These are phyloP conservation scores for Macrophya alboannulata DNA, from an alignment of 2,888 invertebrate genomes.

Conservation along the genomic window DNA sequence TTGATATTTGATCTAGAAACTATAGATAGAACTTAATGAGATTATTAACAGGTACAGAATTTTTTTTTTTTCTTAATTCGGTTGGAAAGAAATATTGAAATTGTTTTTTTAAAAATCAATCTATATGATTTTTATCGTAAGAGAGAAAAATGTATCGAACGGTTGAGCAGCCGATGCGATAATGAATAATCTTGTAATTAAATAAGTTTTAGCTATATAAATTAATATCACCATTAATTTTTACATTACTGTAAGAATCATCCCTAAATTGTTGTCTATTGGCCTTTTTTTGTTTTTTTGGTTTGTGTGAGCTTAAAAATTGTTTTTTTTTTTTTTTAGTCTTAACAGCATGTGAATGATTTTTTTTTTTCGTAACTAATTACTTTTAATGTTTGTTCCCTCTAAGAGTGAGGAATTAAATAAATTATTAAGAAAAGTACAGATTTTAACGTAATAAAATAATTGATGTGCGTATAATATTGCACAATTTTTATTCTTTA, in stretches of 20 bases:
- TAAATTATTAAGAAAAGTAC: not conserved
- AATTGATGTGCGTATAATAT: not conserved
- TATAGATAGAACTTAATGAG: not conserved
- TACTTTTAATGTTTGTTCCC: not conserved
- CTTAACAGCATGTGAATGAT: slow-evolving; percentile 25
- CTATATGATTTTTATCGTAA: not conserved
- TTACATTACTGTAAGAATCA: not conserved
- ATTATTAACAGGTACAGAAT: not conserved
- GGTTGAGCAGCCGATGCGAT: not conserved
- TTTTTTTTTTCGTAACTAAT: not conserved
- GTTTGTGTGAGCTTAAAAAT: not conserved
- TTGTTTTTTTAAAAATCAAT: not conserved
- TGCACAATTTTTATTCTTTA: slow-evolving; percentile 33
- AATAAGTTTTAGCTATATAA: not conserved
- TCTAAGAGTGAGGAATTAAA: not conserved
- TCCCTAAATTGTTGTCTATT: not conserved
- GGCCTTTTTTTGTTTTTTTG: not conserved
- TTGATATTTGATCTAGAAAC: not conserved
- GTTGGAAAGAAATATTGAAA: not conserved
- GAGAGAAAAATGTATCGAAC: not conserved
- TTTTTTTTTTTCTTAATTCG: not conserved
- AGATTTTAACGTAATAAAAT: not conserved
- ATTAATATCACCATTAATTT: not conserved
- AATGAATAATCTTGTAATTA: slow-evolving; percentile 4
- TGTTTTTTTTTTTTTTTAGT: not conserved